phyloP scores from a whole-genome alignment of 2,113 vertebrate species.

The Dromiciops gliroides region DNA sequence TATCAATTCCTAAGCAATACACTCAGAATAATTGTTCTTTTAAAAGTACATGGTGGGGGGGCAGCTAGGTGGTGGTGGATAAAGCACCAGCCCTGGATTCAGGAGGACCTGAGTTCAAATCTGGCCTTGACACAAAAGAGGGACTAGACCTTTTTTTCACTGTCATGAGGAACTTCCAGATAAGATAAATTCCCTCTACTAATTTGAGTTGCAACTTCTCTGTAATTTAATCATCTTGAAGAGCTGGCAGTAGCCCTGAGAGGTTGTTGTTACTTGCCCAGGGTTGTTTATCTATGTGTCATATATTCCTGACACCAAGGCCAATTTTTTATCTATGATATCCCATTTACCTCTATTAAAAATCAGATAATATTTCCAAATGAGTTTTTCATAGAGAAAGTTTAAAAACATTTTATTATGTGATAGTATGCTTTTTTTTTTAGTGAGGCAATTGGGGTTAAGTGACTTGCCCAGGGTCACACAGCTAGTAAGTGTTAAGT shows the following conservation, averaged over 20 bases:
- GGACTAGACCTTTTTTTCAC: background rate
- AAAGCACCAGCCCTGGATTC: too few relatives aligned
- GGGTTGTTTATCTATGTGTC: background rate
- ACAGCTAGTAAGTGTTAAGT: too few relatives aligned
- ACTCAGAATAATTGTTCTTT: too few relatives aligned
- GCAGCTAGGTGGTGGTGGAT: too few relatives aligned
- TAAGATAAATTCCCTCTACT: background rate
- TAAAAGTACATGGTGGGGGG: too few relatives aligned
- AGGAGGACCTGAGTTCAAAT: too few relatives aligned
- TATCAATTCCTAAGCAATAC: too few relatives aligned
- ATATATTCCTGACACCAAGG: background rate
- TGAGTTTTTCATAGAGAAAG: background rate
- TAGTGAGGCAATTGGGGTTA: too few relatives aligned
- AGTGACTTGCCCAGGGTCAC: too few relatives aligned
- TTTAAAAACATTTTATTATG: background rate
- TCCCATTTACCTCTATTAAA: background rate
- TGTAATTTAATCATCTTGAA: background rate
- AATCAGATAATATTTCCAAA: background rate
- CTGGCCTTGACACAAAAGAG: background rate
- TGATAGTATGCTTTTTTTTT: background rate
- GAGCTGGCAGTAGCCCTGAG: background rate
- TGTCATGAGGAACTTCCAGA: background rate
- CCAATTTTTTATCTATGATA: background rate
- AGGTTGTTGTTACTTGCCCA: background rate
- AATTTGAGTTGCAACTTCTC: background rate